Conservation (phyloP, 1,140 invertebrate genomes). For the Papilio polyxenes region DNA sequence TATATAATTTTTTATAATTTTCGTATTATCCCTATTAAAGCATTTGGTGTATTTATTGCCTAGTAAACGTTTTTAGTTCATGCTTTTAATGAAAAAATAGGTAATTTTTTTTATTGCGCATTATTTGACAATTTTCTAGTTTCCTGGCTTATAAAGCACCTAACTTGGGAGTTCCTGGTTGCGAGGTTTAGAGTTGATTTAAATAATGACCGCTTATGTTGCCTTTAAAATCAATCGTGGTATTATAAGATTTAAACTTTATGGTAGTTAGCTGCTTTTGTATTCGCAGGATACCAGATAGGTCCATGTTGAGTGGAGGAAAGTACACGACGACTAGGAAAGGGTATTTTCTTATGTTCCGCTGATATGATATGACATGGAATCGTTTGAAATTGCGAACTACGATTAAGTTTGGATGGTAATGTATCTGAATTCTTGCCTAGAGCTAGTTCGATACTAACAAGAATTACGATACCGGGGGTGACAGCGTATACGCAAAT, state of each 20-base stretch:
- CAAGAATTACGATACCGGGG: not conserved
- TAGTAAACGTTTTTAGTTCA: no score
- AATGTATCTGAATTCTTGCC: not conserved
- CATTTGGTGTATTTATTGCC: no score
- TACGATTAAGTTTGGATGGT: not conserved
- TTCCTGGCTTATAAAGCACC: not conserved
- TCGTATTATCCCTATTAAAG: no score
- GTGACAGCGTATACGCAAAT: conserved; percentile 12
- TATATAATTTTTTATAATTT: not conserved
- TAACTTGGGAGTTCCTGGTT: not conserved
- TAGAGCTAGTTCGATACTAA: conserved; percentile 9
- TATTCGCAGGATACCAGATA: no score
- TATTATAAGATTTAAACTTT: not conserved
- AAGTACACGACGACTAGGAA: no score
- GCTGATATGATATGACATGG: not conserved
- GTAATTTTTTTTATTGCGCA: not conserved
- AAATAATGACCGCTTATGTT: not conserved
- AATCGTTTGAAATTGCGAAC: not conserved
- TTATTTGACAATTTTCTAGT: not conserved
- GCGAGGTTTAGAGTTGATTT: not conserved
- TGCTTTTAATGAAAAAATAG: no score
- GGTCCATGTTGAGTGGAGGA: no score
- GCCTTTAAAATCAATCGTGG: not conserved
- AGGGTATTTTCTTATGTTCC: not conserved
- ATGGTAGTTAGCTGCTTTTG: not conserved